Conservation (phyloP, 2,888 invertebrate genomes). For the Rhogogaster chlorosoma region DNA sequence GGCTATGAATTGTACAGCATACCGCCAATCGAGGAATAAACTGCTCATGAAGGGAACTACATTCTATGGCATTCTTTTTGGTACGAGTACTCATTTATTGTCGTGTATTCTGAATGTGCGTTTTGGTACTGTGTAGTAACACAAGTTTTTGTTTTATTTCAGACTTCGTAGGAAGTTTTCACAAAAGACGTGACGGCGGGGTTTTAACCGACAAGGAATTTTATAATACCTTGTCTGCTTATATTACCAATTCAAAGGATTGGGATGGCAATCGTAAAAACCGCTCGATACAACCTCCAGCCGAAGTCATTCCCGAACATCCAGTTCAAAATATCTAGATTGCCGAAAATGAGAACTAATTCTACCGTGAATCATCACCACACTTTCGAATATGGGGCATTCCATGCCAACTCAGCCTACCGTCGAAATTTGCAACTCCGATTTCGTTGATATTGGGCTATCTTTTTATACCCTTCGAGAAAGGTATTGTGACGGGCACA, state of each 20-base stretch:
- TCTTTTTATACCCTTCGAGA: too few species aligned
- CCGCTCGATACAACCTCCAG: neutral
- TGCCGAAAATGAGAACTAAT: slow-evolving; percentile 12
- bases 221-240: slow-evolving; percentile 11
- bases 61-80: slow-evolving; percentile 29
- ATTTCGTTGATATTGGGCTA: too few species aligned
- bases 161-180: slow-evolving; percentile 30
- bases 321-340: neutral
- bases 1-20: slow-evolving; percentile 36
- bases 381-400: too few species aligned
- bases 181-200: slow-evolving; percentile 4
- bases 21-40: slow-evolving; percentile 22
- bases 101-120: neutral
- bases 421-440: too few species aligned
- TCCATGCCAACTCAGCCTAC: too few species aligned
- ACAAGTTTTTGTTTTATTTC: slow-evolving; percentile 3
- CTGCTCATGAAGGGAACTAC: slow-evolving; percentile 14
- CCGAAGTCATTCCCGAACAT: neutral
- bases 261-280: slow-evolving; percentile 31
- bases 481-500: too few species aligned
- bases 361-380: neutral
- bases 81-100: slow-evolving; percentile 24
- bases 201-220: slow-evolving; percentile 26
- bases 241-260: slow-evolving; percentile 13
- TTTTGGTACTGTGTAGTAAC: neutral